phyloP scores from a whole-genome alignment of 1,140 invertebrate species.

The Amphibalanus amphitrite region DNA sequence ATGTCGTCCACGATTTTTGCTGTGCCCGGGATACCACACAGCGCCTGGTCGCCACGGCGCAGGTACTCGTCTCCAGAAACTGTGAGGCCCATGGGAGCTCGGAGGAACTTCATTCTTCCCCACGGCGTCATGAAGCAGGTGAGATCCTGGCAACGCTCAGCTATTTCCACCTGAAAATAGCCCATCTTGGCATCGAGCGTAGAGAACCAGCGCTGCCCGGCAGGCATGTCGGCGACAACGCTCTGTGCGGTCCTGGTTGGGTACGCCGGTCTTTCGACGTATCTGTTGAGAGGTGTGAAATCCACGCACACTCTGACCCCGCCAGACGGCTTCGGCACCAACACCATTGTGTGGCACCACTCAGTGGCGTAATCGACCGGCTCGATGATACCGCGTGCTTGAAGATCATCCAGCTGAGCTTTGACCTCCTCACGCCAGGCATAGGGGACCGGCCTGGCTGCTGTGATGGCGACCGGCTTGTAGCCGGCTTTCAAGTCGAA shows the following conservation, averaged over 20 bases:
- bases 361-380: neutral
- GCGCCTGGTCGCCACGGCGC: constrained; percentile 15
- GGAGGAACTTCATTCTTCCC: constrained; percentile 15
- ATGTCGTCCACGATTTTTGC: constrained; percentile 14
- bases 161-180: constrained; percentile 22
- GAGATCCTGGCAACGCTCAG: constrained; percentile 18
- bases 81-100: constrained; percentile 16
- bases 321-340: too few species aligned
- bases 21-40: constrained; percentile 8
- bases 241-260: constrained; percentile 20
- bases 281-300: too few species aligned
- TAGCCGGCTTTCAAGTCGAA: too few species aligned
- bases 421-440: too few species aligned
- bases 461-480: too few species aligned
- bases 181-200: constrained; percentile 22
- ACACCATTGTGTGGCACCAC: too few species aligned
- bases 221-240: constrained; percentile 9
- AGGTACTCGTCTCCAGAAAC: constrained; percentile 20
- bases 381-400: too few species aligned
- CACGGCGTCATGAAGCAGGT: constrained; percentile 22
- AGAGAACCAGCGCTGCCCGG: constrained; percentile 10
- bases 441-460: too few species aligned
- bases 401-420: too few species aligned
- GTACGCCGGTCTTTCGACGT: constrained; percentile 12
- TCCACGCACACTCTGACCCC: too few species aligned